These are phyloP conservation scores for Salmo trutta DNA, from an alignment of 2,797 vertebrate species.

Conservation along the genomic window DNA sequence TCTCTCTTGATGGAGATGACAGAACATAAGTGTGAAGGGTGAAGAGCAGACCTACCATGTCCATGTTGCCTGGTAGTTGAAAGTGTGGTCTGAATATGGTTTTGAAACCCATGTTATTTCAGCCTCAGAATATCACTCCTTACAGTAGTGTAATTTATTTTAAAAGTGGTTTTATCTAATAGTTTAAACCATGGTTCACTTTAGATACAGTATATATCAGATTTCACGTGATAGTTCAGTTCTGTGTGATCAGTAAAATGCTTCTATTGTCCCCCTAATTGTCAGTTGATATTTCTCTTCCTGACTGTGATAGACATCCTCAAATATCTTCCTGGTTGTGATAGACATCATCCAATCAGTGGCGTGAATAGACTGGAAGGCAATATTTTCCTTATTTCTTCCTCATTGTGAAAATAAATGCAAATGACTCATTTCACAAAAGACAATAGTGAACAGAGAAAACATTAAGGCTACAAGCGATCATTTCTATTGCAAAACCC, in stretches of 20 bases:
- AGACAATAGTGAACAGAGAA: conserved; percentile 25
- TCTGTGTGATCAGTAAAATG: neutral
- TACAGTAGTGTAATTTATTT: neutral
- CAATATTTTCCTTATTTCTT: conserved; percentile 16
- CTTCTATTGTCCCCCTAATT: neutral
- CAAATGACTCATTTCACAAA: conserved; percentile 42
- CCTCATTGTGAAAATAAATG: conserved; percentile 29
- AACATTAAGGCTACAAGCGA: conserved; percentile 17
- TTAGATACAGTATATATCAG: neutral
- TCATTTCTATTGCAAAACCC: conserved; percentile 68
- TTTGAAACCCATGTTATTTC: neutral
- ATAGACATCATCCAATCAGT: neutral
- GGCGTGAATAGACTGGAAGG: conserved; percentile 20
- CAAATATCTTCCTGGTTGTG: too few species aligned
- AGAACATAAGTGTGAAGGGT: neutral
- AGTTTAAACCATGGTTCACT: neutral
- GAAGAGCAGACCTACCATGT: neutral
- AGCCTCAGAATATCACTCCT: neutral
- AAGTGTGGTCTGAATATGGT: neutral
- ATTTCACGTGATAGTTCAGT: neutral
- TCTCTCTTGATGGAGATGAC: neutral
- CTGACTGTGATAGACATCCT: too few species aligned
- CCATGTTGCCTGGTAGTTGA: neutral
- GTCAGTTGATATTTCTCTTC: neutral
- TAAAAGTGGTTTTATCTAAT: neutral